Conservation (phyloP, 2,888 invertebrate genomes). For the Oscheius myriophilus region DNA sequence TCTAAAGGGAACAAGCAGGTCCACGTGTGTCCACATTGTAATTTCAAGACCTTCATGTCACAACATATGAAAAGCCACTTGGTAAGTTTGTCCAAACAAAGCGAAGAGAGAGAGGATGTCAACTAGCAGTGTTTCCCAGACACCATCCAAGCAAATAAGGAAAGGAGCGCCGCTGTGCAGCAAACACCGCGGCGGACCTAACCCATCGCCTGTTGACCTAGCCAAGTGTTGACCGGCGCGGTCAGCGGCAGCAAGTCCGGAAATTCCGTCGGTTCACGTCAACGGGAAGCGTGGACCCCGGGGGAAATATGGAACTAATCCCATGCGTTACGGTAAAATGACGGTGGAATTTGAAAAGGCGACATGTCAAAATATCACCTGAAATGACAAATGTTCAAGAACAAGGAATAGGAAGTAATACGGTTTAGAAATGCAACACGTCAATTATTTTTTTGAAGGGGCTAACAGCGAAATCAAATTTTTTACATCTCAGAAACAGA, state of each 20-base stretch:
- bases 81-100: conserved; percentile 43
- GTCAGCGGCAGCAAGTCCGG: conserved; percentile 31
- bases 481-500: too few relatives aligned
- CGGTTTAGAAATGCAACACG: too few relatives aligned
- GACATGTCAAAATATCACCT: too few relatives aligned
- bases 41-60: conserved; percentile 69
- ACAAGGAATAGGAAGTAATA: too few relatives aligned
- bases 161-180: conserved; percentile 29
- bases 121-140: conserved; percentile 26
- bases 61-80: conserved; percentile 70
- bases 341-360: too few relatives aligned
- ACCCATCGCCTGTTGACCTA: conserved; percentile 28
- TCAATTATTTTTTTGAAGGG: too few relatives aligned
- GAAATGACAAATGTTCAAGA: too few relatives aligned
- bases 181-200: conserved; percentile 26
- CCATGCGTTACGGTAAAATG: too few relatives aligned
- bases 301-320: too few relatives aligned
- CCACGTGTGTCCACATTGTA: conserved; percentile 69
- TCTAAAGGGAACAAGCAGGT: conserved; percentile 39
- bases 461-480: too few relatives aligned
- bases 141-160: conserved; percentile 26
- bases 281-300: not conserved
- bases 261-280: conserved; percentile 27
- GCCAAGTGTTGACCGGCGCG: conserved; percentile 30
- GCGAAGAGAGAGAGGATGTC: not conserved